phyloP scores from a whole-genome alignment of 2,888 invertebrate species.

The Spodoptera littoralis region DNA sequence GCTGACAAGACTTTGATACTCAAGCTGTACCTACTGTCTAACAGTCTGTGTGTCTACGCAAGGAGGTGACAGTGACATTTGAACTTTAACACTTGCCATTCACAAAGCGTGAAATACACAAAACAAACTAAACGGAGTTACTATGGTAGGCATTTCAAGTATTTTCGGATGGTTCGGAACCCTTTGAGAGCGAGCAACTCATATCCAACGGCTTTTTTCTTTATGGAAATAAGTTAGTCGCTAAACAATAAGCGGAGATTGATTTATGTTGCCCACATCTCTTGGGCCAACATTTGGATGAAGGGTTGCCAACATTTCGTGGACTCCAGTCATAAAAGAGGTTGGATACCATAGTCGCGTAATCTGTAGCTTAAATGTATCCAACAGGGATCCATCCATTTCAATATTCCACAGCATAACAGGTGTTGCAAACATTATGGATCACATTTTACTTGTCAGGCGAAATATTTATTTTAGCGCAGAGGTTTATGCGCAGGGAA shows the following conservation, averaged over 20 bases:
- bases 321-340: conserved; percentile 11
- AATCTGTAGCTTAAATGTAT: conserved; percentile 29
- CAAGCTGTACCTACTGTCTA: too few relatives aligned
- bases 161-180: too few relatives aligned
- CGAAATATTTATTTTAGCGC: conserved; percentile 9
- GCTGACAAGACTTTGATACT: too few relatives aligned
- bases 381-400: conserved; percentile 40
- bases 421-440: conserved; percentile 32
- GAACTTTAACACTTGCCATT: too few relatives aligned
- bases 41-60: too few relatives aligned
- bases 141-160: too few relatives aligned
- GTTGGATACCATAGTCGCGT: conserved; percentile 16
- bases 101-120: too few relatives aligned
- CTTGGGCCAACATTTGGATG: neutral
- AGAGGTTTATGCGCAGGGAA: neutral
- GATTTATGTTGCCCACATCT: conserved; percentile 1
- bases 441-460: conserved; percentile 22
- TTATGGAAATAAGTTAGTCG: conserved; percentile 16
- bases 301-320: neutral
- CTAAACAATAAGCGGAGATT: neutral
- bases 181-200: too few relatives aligned
- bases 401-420: conserved; percentile 34
- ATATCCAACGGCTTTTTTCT: neutral
- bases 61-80: too few relatives aligned
- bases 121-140: too few relatives aligned